Base-by-base conservation (phyloP, 2,797 vertebrate species). In the Tachyglossus aculeatus region DNA sequence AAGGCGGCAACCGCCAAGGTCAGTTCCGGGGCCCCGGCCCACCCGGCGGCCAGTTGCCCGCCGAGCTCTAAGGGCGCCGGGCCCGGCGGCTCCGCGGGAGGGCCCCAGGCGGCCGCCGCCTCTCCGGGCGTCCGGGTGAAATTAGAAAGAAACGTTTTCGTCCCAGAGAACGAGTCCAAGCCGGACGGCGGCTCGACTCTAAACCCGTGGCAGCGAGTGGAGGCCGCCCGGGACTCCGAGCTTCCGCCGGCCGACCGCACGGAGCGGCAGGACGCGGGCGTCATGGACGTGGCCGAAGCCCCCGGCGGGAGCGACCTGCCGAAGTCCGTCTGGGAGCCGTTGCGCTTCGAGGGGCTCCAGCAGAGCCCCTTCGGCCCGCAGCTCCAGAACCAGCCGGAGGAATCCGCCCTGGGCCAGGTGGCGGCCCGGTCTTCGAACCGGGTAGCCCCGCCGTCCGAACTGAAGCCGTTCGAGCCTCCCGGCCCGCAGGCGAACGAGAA, bases 401-500 rank as follows among this genome's bases (percentile, higher is more conserved):
- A 93, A 54, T 86, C 95, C 19, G 85, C 91, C 63, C 59, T 93
- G 74, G 86, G 74, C 81, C 90, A 90, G 70, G 86, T 90, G 78
- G 95, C 93, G 87, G 86, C 90, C 64, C 90, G 95, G 80, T 84
- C 92, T 38, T 91, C 94, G 21, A 86, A 89, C 81, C 96, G 95
- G 74, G 91, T 96, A 82, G 82, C 93, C 39, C 88, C 94, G 74
- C 96, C 94, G 80, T 87, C 94, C 0, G 95, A 96, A 61, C 87
- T 96, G 88, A 95, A 96, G 43, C 96, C 96, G 67, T 98, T 98
- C 79, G 92, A 93, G 62, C 88, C 91, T 43, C 74, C 95, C 22
- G 95, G 94, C 64, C 92, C 96, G 51, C 97, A 96, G 76, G 87
- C 95, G 57, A 96, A 83, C 32, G 97, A 98, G 53, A 95, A 94